Evolutionary conservation across 2,797 vertebrate species (phyloP), one percentile per base, ranked within the genome.

Genomic region (Borostomias antarcticus): DNA sequence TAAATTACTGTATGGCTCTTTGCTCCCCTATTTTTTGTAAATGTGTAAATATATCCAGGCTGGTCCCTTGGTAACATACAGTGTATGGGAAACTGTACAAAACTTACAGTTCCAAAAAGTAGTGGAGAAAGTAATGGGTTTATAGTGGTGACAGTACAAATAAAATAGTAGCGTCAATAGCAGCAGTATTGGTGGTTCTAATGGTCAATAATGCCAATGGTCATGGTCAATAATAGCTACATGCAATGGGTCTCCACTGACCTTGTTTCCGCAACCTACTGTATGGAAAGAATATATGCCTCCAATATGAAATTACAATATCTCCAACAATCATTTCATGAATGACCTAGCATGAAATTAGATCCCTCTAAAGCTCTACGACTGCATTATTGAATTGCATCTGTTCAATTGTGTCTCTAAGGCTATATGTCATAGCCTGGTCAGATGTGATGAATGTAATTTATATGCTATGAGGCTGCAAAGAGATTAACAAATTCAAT

Each of bases 281-380:
- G n/a, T n/a, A 51, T 67, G 72, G 76, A 47, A 69, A 77, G 79
- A 63, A 62, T 65, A 58, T 62, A 33, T 54, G 71, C 48, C 40
- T 80, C 69, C 79, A 81, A 84, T 83, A 58, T 79, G 61, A 79
- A 86, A 88, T 88, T 79, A 83, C 80, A 82, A 74, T 70, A 57
- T 77, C 76, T 87, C 76, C 78, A 77, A 80, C 76, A 78, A 86
- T 73, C 79, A 85, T 91, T 89, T 89, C 83, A 86, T 80, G 81
- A 91, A 85, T 86, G 86, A 85, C 70, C 82, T 89, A 88, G 89
- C 88, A 86, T 91, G 89, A 90, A 90, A 91, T 91, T 81, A 89
- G 79, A 89, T 89, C 80, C 81, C 80, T 74, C 72, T 68, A 75
- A 43, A 82, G 80, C 82, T 82, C 78, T 78, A 76, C 87, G 86